A percentile compares a stretch with the other conserved stretches of the same genome.
Evolutionary conservation across 1,140 invertebrate genomes (phyloP).

Genomic region (Cotesia glomerata): DNA sequence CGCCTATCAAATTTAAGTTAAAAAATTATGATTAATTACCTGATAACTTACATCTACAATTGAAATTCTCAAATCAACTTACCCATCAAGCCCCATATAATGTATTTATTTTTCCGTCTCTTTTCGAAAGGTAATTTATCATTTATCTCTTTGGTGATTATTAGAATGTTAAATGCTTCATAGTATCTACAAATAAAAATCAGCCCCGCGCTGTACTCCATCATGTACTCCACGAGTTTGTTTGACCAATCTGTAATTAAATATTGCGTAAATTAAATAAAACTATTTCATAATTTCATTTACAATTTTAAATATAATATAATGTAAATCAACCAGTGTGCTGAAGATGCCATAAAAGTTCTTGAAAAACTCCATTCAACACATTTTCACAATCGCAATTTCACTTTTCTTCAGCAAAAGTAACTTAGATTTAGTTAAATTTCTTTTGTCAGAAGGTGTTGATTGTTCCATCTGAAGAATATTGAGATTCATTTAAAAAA

Average conservation of each 20-base stretch:
- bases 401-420: background rate
- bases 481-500: too few species aligned
- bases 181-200: constrained; percentile 34
- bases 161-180: constrained; percentile 37
- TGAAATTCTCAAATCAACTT: constrained; percentile 4
- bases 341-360: constrained; percentile 30
- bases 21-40: background rate
- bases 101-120: constrained; percentile 19
- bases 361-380: constrained; percentile 31
- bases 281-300: background rate
- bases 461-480: background rate
- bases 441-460: background rate
- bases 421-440: background rate
- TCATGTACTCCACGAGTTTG: constrained; percentile 28
- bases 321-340: constrained; percentile 30
- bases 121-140: background rate
- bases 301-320: background rate
- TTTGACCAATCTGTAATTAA: constrained; percentile 24
- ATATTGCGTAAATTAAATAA: background rate
- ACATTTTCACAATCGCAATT: constrained; percentile 39
- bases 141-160: background rate
- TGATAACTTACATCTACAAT: background rate
- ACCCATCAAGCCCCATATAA: constrained; percentile 32
- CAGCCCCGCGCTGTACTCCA: constrained; percentile 40
- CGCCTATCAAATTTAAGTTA: constrained; percentile 31